A percentile compares a stretch with the other conserved stretches of the same genome.
Evolutionary conservation across 1,140 invertebrate species (phyloP).

Genomic region (Cotesia typhae): DNA sequence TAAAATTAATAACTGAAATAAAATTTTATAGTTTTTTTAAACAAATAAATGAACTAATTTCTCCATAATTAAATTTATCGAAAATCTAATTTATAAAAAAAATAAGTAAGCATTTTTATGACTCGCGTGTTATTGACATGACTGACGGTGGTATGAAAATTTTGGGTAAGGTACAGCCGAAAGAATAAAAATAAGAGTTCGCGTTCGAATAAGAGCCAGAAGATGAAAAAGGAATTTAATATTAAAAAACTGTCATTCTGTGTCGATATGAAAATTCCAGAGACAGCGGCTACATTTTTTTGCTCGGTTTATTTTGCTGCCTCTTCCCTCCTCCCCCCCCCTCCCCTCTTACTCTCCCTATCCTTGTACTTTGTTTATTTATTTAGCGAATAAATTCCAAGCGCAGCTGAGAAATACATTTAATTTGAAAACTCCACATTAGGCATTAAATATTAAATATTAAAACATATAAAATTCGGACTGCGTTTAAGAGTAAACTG

Average conservation of each 20-base stretch:
- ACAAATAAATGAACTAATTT: no score
- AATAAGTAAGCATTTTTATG: no score
- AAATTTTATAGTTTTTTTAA: no score
- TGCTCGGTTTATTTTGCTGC: conserved; percentile 21
- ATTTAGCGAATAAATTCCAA: not conserved
- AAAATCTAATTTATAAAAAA: no score
- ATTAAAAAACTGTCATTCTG: conserved; percentile 65
- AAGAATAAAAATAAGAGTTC: conserved; percentile 15
- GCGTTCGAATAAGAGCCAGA: conserved; percentile 4
- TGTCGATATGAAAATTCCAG: conserved; percentile 66
- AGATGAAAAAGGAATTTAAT: conserved; percentile 63
- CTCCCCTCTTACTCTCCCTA: not conserved
- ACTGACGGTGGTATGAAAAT: conserved; percentile 30
- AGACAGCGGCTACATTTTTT: conserved; percentile 52
- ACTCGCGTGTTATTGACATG: no score
- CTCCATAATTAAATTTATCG: no score
- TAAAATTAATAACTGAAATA: no score
- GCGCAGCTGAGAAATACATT: not conserved
- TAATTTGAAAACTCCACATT: conserved; percentile 14
- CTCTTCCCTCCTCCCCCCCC: not conserved
- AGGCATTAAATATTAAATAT: not conserved
- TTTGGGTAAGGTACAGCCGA: no score
- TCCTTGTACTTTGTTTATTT: not conserved
- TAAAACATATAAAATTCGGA: conserved; percentile 17
- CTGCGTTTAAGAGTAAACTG: not conserved